Base-by-base conservation (phyloP, 2,888 invertebrate species). In the Fragum fragum region DNA sequence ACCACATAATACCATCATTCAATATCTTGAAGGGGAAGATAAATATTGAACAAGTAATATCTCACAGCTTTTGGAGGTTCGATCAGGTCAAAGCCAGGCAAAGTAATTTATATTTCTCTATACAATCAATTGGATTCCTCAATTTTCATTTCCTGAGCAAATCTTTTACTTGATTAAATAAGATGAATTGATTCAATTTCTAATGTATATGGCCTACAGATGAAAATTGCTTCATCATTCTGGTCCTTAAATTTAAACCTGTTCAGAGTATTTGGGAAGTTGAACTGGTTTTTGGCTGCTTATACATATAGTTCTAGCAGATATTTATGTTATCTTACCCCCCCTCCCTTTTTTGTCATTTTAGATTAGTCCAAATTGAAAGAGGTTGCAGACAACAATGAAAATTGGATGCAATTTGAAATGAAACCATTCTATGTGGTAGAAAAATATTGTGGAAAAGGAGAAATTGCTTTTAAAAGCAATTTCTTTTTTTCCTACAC, bases 101-200 rank as follows among this genome's bases (percentile, higher is more conserved):
- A 47, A 47, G 47, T 47, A 47, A 47, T 47, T 47, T 57, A 57
- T 57, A 26, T 26, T 26, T 57, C 26, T 23, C 57, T 57, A 57
- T 26, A 57, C 57, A 57, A 57, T 57, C 57, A 57, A 57, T 57
- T 26, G 57, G 57, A 26, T 26, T 57, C 26, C 57, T 57, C 57
- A 57, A 57, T 57, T 57, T 61, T 32, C 61, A 61, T 61, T 61
- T 61, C 61, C 61, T 32, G n/a, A 61, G 61, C 61, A 61, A 61
- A 32, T 32, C 61, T 61, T 61, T 61, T 61, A 61, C 61, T 61
- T 61, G 61, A 61, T 61, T 47, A 26, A 61, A 61, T 57, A 61
- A 61, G 32, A 61, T 61, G 61, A 61, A 61, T 32, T 26, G 61
- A 18, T 61, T 61, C 61, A 28, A 57, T 57, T 57, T 57, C 57